Conservation (phyloP, 2,113 vertebrate species). For the Chamaea fasciata region DNA sequence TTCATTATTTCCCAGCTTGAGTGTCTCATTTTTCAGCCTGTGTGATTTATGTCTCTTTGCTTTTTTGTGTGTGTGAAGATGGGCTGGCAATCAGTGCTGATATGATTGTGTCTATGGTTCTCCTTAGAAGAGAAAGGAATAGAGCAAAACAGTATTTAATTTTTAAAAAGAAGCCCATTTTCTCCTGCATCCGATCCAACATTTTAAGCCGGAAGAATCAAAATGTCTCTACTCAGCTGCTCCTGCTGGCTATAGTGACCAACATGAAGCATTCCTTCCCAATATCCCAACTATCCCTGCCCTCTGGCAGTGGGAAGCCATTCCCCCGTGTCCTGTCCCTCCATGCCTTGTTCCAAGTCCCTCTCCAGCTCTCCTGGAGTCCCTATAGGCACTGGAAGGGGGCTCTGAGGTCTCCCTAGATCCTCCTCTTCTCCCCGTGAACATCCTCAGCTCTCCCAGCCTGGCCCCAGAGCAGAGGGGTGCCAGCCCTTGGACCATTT, state of each 20-base stretch:
- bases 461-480: neutral
- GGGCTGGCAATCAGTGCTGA: neutral
- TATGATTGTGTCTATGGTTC: neutral
- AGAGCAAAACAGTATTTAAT: neutral
- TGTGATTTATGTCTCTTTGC: neutral
- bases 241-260: neutral
- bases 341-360: neutral
- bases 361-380: neutral
- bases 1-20: neutral
- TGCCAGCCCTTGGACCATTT: fast-evolving
- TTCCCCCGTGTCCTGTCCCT: neutral
- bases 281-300: neutral
- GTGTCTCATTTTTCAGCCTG: neutral
- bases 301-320: neutral
- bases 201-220: neutral
- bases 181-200: neutral
- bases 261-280: neutral
- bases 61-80: neutral
- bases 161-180: neutral
- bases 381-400: neutral
- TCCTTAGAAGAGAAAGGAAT: neutral
- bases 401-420: neutral
- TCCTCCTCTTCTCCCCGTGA: neutral
- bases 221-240: neutral
- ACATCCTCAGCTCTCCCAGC: neutral